A percentile compares a stretch with the other conserved stretches of the same genome.
phyloP scores from a whole-genome alignment of 1,140 invertebrate genomes.

The Riptortus pedestris region DNA sequence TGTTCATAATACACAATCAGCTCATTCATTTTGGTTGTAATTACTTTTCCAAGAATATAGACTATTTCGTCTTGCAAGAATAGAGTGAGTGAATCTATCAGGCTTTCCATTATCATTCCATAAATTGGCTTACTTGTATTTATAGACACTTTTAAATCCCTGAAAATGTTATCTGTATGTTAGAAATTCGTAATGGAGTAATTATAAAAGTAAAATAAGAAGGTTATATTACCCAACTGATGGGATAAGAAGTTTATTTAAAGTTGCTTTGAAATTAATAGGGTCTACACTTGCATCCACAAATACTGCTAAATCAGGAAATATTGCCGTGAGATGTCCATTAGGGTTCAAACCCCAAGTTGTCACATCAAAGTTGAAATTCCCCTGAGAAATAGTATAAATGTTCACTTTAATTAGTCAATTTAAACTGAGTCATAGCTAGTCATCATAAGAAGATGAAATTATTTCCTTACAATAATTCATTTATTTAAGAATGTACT shows the following conservation, averaged over 20 bases:
- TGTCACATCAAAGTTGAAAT: background rate
- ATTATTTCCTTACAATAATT: too few relatives aligned
- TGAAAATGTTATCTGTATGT: background rate
- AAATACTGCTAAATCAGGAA: background rate
- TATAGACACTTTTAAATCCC: background rate
- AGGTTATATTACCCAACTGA: background rate
- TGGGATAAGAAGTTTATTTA: background rate
- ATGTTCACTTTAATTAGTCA: too few relatives aligned
- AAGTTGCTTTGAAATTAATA: background rate
- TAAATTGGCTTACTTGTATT: background rate
- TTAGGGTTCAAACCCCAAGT: background rate
- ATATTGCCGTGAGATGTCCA: background rate
- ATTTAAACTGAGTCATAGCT: too few relatives aligned
- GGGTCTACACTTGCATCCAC: background rate
- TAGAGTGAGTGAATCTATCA: background rate
- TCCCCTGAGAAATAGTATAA: background rate
- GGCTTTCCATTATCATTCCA: background rate
- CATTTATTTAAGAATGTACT: too few relatives aligned
- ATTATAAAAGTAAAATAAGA: background rate
- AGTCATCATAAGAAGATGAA: too few relatives aligned
- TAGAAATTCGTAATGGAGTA: background rate
- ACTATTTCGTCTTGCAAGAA: background rate
- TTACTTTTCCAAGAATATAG: too few relatives aligned
- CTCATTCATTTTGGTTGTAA: too few relatives aligned
- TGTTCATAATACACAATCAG: too few relatives aligned